A percentile compares a stretch with the other conserved stretches of the same genome.
Conservation (phyloP, 2,113 vertebrate species). For the Amazona guildingii region DNA sequence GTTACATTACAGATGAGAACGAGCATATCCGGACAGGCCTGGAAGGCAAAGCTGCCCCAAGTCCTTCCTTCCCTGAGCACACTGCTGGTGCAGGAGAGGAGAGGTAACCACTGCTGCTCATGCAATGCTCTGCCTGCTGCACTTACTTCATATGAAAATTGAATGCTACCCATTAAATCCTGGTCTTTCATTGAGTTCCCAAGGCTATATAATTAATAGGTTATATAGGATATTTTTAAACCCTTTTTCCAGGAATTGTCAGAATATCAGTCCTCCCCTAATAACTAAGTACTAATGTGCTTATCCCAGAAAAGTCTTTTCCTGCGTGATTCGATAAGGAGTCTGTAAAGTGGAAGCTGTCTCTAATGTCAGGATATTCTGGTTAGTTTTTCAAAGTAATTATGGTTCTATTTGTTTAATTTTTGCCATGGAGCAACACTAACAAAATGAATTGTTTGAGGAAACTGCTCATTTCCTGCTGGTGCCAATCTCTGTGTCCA, state of each 20-base stretch:
- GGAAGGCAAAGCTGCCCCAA: neutral
- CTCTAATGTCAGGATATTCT: conserved; percentile 42
- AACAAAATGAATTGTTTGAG: conserved; percentile 29
- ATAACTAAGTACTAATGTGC: conserved; percentile 4
- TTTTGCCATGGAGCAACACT: conserved; percentile 38
- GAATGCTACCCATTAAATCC: neutral
- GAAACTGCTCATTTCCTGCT: conserved; percentile 57
- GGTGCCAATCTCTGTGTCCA: neutral
- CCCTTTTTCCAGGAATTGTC: conserved; percentile 47
- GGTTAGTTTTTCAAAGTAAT: conserved; percentile 44
- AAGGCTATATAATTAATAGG: neutral
- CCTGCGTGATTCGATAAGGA: conserved; percentile 43
- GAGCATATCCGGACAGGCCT: neutral
- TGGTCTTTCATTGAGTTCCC: neutral
- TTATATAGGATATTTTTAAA: neutral
- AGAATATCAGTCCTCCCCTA: neutral
- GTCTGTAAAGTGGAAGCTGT: conserved; percentile 5
- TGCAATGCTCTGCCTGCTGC: neutral
- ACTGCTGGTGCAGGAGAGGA: neutral
- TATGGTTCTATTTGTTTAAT: conserved; percentile 43
- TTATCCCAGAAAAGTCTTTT: conserved; percentile 36
- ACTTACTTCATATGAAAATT: neutral
- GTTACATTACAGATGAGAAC: neutral
- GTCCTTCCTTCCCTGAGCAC: neutral
- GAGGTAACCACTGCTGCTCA: neutral